Conservation (phyloP, 2,113 vertebrate genomes). For the Puma concolor region DNA sequence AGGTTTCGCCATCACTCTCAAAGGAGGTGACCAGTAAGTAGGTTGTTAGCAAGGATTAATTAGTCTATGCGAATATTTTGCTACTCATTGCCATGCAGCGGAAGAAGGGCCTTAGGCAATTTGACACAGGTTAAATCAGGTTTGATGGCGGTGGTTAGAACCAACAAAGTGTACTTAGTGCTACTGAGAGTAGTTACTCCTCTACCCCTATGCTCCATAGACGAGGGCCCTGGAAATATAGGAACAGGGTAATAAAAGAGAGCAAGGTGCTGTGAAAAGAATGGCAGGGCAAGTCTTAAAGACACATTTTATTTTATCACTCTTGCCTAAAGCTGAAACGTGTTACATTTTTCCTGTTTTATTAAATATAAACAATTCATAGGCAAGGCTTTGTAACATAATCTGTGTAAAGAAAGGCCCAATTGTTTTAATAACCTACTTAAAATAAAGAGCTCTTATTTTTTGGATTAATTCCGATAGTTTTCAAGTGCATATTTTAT, state of each 20-base stretch:
- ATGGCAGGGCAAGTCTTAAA: not conserved
- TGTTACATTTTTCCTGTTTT: not conserved
- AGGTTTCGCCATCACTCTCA: not conserved
- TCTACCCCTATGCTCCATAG: accelerated
- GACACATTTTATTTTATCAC: not conserved
- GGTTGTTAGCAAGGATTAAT: constrained; percentile 11
- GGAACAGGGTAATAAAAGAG: not conserved
- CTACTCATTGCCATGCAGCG: not conserved
- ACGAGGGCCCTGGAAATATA: not conserved
- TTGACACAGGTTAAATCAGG: not conserved
- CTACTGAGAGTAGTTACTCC: not conserved
- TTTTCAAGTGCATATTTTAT: not conserved
- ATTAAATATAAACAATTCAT: constrained; percentile 1
- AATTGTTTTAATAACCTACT: not conserved
- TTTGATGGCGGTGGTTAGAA: constrained; percentile 1
- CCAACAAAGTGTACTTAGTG: not conserved
- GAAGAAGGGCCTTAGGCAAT: not conserved
- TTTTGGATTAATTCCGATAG: not conserved
- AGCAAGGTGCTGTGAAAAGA: not conserved
- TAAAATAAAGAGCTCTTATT: not conserved
- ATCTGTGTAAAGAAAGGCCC: not conserved
- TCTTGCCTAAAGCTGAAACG: not conserved
- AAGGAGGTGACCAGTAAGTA: not conserved
- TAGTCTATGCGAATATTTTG: constrained; percentile 21
- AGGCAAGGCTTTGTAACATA: not conserved